Conservation (phyloP, 1,140 invertebrate species). For the Lordiphosa collinella region DNA sequence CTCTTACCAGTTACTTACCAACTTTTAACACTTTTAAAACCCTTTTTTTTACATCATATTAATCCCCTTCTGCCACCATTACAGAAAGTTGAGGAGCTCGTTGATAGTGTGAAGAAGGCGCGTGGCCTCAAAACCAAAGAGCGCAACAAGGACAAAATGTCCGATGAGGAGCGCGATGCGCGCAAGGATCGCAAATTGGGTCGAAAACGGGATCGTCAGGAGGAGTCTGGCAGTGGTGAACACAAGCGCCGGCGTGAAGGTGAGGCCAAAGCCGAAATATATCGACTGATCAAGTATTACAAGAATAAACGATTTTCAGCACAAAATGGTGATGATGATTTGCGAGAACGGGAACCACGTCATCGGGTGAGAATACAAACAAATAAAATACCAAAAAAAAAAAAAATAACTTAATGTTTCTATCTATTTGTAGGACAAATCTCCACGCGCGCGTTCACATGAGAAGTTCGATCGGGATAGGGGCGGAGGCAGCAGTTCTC, state of each 20-base stretch:
- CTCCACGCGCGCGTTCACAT: conserved; percentile 72
- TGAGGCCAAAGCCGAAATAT: conserved; percentile 73
- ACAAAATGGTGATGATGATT: conserved; percentile 76
- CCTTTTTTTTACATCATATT: conserved; percentile 23
- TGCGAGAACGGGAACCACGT: conserved; percentile 60
- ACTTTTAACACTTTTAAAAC: too few relatives aligned
- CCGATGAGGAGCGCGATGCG: conserved; percentile 84
- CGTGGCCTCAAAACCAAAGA: conserved; percentile 84
- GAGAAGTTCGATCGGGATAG: conserved; percentile 71
- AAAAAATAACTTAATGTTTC: neutral
- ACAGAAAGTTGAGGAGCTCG: conserved; percentile 80
- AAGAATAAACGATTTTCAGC: conserved; percentile 53
- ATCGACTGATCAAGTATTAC: conserved; percentile 22
- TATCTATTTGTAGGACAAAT: conserved; percentile 52
- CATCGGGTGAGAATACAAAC: conserved; percentile 55
- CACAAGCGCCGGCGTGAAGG: conserved; percentile 88
- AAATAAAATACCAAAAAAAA: neutral
- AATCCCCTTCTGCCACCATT: conserved; percentile 55
- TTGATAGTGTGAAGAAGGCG: conserved; percentile 84
- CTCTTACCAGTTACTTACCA: neutral
- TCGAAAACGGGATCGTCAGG: conserved; percentile 86
- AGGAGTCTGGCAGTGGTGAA: conserved; percentile 83
- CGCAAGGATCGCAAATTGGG: conserved; percentile 88
- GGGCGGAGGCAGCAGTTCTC: conserved; percentile 38
- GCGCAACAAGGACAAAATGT: conserved; percentile 81